Percentiles rank a stretch among this genome's conserved stretches.
phyloP scores from a whole-genome alignment of 2,888 invertebrate species.

The Tenthredo mesomela region DNA sequence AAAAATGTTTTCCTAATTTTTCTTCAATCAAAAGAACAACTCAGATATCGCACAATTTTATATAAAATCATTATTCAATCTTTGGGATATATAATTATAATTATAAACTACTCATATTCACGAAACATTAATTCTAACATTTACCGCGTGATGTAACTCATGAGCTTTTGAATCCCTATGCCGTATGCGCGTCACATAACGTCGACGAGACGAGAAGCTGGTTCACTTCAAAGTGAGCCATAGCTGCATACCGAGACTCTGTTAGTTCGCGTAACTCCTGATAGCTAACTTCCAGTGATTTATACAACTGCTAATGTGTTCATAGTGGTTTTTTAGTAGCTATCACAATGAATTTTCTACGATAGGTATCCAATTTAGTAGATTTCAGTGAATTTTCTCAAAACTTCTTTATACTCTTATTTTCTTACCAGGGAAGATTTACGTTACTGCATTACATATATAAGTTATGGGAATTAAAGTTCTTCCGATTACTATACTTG shows the following conservation, averaged over 20 bases:
- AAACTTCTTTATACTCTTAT: not conserved
- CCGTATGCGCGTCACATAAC: constrained; percentile 2
- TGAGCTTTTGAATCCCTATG: not conserved
- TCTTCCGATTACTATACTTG: not conserved
- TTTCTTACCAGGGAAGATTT: not conserved
- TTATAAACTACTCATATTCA: not conserved
- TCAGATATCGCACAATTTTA: too few relatives aligned
- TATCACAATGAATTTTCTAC: constrained; percentile 2
- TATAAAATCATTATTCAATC: not conserved
- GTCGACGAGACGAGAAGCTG: constrained; percentile 1
- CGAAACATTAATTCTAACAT: not conserved
- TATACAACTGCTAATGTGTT: not conserved
- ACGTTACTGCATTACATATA: not conserved
- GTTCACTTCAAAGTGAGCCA: constrained; percentile 31
- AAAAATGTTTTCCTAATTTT: not conserved
- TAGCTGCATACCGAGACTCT: not conserved
- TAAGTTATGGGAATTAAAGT: not conserved
- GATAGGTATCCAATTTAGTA: not conserved
- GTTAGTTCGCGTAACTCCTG: not conserved
- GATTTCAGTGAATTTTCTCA: not conserved
- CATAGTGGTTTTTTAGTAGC: not conserved
- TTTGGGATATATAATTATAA: not conserved
- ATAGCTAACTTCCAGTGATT: constrained; percentile 12
- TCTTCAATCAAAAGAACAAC: not conserved
- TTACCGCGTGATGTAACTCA: not conserved